Conservation (phyloP, 2,888 invertebrate genomes). For the Pomacea canaliculata region DNA sequence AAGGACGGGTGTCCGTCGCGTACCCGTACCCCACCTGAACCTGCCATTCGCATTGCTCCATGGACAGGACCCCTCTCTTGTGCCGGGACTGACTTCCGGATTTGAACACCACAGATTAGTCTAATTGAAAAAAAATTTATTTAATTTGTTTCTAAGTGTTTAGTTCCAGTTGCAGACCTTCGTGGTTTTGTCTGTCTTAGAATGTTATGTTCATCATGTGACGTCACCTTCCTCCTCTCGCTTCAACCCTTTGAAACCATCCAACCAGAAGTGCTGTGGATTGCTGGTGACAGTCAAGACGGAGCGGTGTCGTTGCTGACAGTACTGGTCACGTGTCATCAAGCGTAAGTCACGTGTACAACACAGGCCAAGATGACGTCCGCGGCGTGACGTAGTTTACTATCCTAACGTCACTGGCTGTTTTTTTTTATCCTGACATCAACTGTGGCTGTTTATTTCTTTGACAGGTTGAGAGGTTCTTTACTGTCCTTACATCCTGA, state of each 20-base stretch:
- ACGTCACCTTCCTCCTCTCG: too few relatives aligned
- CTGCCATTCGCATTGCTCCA: not conserved
- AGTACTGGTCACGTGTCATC: too few relatives aligned
- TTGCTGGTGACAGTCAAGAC: too few relatives aligned
- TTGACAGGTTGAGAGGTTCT: too few relatives aligned
- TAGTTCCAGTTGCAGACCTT: not conserved
- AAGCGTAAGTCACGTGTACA: not conserved
- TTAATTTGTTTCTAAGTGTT: not conserved
- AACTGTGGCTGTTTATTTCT: too few relatives aligned
- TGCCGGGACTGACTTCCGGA: not conserved
- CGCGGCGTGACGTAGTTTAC: not conserved
- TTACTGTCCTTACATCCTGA: too few relatives aligned
- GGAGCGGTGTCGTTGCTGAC: too few relatives aligned
- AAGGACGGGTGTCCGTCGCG: not conserved
- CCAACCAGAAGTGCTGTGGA: too few relatives aligned
- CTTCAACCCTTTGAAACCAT: too few relatives aligned
- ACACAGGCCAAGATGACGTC: conserved; percentile 3
- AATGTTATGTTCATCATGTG: not conserved
- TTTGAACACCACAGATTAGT: too few relatives aligned
- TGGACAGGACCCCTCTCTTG: not conserved
- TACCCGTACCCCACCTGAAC: not conserved
- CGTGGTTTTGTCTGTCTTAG: not conserved
- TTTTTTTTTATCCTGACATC: too few relatives aligned
- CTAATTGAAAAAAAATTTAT: not conserved
- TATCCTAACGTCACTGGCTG: not conserved